These are phyloP conservation scores for Python bivittatus DNA, from an alignment of 2,113 vertebrate genomes.

Conservation along the genomic window DNA sequence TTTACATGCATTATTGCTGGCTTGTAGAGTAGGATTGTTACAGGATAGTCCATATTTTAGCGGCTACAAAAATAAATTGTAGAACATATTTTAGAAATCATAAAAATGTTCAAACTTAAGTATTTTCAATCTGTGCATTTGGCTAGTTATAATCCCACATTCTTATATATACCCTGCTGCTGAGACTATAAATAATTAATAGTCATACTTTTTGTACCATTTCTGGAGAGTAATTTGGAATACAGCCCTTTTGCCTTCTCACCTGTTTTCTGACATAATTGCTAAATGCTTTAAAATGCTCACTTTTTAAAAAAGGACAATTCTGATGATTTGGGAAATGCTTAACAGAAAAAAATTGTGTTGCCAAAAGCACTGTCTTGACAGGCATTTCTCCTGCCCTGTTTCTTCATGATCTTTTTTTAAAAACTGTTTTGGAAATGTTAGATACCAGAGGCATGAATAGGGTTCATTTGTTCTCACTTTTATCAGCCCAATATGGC, in stretches of 20 bases:
- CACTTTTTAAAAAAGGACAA: not conserved
- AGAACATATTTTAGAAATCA: not conserved
- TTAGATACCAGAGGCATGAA: not conserved
- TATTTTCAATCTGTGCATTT: not conserved
- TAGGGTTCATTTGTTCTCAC: not conserved
- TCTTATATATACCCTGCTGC: not conserved
- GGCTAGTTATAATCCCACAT: not conserved
- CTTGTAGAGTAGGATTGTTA: not conserved
- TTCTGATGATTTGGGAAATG: not conserved
- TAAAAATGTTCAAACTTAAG: not conserved
- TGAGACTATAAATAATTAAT: not conserved
- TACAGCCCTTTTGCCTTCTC: not conserved
- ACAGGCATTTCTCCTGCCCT: not conserved
- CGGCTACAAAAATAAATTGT: not conserved
- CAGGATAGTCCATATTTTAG: slow-evolving; percentile 6
- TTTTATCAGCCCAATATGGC: not conserved
- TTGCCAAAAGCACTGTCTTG: not conserved
- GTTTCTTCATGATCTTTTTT: not conserved
- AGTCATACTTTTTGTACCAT: not conserved
- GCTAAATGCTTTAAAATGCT: not conserved
- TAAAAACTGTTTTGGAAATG: not conserved
- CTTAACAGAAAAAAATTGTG: not conserved
- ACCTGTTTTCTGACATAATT: not conserved
- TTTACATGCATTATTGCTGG: not conserved
- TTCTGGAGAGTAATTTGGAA: not conserved